Conservation (phyloP, 1,140 invertebrate genomes). For the Drosophila lacteicornis region DNA sequence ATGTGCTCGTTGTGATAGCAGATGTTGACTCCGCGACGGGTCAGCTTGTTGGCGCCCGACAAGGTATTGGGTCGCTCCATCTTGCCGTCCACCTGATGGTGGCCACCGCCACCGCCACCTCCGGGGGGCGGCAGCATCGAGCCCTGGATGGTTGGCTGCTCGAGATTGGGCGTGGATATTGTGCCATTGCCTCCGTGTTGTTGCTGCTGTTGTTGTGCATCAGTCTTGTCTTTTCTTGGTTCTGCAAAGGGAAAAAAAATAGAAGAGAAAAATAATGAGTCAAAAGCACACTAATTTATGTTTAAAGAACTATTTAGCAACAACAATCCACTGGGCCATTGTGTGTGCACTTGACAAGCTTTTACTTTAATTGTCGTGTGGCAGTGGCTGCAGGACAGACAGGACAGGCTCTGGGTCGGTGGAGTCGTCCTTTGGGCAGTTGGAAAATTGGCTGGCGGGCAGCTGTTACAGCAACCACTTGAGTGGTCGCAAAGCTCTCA, state of each 20-base stretch:
- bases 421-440: conserved; percentile 45
- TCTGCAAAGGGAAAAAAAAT: conserved; percentile 87
- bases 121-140: conserved; percentile 84
- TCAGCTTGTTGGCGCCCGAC: conserved; percentile 89
- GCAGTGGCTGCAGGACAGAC: conserved; percentile 31
- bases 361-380: conserved; percentile 81
- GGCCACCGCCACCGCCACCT: conserved; percentile 51
- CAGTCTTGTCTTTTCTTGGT: conserved; percentile 95
- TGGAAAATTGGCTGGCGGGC: conserved; percentile 60
- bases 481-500: conserved; percentile 65
- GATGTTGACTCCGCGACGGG: conserved; percentile 87
- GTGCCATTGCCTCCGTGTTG: conserved; percentile 88
- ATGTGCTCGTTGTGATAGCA: conserved; percentile 90
- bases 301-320: conserved; percentile 33
- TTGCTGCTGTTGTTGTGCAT: conserved; percentile 87
- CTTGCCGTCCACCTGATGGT: conserved; percentile 85
- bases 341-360: conserved; percentile 68
- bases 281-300: conserved; percentile 61
- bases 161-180: conserved; percentile 87
- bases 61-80: conserved; percentile 91
- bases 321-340: conserved; percentile 13
- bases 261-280: conserved; percentile 33
- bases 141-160: conserved; percentile 86
- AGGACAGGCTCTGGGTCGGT: conserved; percentile 35
- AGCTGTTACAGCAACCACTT: conserved; percentile 54